Evolutionary conservation across 2,888 invertebrate genomes (phyloP).

Genomic region (Xylota segnis): DNA sequence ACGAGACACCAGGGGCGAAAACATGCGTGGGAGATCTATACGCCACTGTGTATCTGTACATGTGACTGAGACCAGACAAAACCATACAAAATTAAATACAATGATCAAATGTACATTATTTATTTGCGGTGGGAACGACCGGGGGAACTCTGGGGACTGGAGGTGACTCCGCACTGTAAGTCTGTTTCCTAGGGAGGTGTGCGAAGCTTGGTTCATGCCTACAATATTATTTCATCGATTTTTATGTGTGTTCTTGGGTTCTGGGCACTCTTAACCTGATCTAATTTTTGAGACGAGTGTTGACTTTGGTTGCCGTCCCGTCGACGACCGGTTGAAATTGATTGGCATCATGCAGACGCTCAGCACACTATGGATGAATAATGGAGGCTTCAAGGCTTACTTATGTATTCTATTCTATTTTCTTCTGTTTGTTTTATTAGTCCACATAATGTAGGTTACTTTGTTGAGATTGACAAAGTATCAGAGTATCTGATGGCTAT

Average conservation of each 20-base stretch:
- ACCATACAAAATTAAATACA: slow-evolving; percentile 34
- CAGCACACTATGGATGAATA: slow-evolving; percentile 60
- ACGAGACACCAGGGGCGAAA: slow-evolving; percentile 51
- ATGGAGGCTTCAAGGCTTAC: slow-evolving; percentile 53
- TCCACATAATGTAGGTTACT: slow-evolving; percentile 62
- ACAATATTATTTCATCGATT: slow-evolving; percentile 52
- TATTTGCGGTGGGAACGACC: background rate
- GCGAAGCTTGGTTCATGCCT: slow-evolving; percentile 55
- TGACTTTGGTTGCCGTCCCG: slow-evolving; percentile 45
- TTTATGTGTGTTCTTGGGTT: slow-evolving; percentile 15
- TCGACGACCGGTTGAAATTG: slow-evolving; percentile 29
- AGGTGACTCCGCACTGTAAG: background rate
- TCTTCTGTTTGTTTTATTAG: slow-evolving; percentile 45
- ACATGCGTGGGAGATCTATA: slow-evolving; percentile 63
- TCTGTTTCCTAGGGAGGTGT: slow-evolving; percentile 40
- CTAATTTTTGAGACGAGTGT: slow-evolving; percentile 56
- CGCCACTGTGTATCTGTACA: slow-evolving; percentile 25
- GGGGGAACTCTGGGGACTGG: too few species aligned
- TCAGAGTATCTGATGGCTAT: slow-evolving; percentile 18
- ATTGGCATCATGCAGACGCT: slow-evolving; percentile 69
- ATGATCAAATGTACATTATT: slow-evolving; percentile 15
- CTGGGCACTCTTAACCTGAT: slow-evolving; percentile 65
- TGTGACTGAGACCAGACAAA: slow-evolving; percentile 15
- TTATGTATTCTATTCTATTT: slow-evolving; percentile 30
- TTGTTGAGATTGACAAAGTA: slow-evolving; percentile 18